Evolutionary conservation across 2,797 vertebrate genomes (phyloP).

Genomic region (Echeneis naucrates): DNA sequence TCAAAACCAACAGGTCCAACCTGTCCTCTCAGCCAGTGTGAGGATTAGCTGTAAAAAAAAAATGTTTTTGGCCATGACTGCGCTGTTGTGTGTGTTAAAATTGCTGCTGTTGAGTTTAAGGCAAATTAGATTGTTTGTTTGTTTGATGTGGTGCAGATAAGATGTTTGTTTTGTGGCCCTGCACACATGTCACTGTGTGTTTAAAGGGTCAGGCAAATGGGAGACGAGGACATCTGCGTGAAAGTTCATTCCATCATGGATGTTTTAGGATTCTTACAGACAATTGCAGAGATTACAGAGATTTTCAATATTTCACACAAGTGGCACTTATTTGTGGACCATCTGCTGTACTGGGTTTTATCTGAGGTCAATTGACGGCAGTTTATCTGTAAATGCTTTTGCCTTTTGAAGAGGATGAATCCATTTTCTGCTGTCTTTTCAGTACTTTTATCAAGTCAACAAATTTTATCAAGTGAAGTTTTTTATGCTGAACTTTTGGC

Average conservation of each 20-base stretch:
- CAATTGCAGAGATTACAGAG: no score
- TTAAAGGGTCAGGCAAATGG: constrained; percentile 16
- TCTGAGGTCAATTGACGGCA: neutral
- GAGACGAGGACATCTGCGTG: constrained; percentile 40
- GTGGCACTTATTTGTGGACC: neutral
- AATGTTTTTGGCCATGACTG: neutral
- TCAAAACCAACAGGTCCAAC: neutral
- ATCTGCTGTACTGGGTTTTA: neutral
- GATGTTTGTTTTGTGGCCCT: constrained; percentile 31
- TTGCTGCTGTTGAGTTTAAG: constrained; percentile 7
- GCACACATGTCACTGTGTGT: neutral
- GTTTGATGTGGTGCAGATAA: neutral
- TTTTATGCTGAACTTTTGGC: constrained; percentile 27
- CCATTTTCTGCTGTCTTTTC: neutral
- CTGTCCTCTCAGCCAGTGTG: constrained; percentile 1
- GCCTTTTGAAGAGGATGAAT: no score
- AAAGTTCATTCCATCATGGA: constrained; percentile 20
- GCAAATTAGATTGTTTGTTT: constrained; percentile 13
- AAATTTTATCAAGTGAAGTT: neutral
- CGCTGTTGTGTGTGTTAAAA: constrained; percentile 19
- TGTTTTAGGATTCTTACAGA: neutral
- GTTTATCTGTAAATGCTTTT: neutral
- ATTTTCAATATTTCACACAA: neutral
- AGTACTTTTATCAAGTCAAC: neutral
- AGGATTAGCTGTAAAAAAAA: constrained; percentile 33